phyloP scores from a whole-genome alignment of 2,113 vertebrate genomes.

The Passer domesticus region DNA sequence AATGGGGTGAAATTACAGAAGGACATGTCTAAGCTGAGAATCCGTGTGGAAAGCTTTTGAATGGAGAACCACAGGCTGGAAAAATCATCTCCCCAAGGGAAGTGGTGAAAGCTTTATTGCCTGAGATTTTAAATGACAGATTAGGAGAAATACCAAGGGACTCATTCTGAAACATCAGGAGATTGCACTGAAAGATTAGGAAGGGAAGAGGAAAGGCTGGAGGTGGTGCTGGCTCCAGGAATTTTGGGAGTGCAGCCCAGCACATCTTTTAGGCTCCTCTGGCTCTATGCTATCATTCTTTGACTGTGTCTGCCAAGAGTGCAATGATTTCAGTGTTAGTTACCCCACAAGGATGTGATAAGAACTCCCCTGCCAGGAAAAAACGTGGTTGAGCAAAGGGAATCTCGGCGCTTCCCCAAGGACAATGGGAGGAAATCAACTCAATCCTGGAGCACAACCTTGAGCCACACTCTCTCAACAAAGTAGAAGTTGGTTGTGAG shows the following conservation, averaged over 20 bases:
- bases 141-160: neutral
- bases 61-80: neutral
- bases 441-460: neutral
- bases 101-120: constrained; percentile 38
- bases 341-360: neutral
- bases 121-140: neutral
- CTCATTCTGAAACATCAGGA: neutral
- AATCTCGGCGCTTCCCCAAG: neutral
- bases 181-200: neutral
- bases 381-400: fast-evolving
- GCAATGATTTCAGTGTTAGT: neutral
- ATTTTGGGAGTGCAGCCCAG: neutral
- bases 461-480: neutral
- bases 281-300: neutral
- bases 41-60: neutral
- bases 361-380: neutral
- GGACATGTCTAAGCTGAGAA: neutral
- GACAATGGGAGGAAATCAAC: constrained; percentile 26
- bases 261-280: neutral
- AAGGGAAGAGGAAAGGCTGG: neutral
- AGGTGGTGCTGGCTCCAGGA: neutral
- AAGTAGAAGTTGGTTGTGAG: neutral
- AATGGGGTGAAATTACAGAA: constrained; percentile 3
- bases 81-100: neutral
- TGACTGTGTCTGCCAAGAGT: neutral